A percentile compares a stretch with the other conserved stretches of the same genome.
These are phyloP conservation scores for Pherbina coryleti DNA, from an alignment of 2,888 invertebrate genomes.

Conservation along the genomic window DNA sequence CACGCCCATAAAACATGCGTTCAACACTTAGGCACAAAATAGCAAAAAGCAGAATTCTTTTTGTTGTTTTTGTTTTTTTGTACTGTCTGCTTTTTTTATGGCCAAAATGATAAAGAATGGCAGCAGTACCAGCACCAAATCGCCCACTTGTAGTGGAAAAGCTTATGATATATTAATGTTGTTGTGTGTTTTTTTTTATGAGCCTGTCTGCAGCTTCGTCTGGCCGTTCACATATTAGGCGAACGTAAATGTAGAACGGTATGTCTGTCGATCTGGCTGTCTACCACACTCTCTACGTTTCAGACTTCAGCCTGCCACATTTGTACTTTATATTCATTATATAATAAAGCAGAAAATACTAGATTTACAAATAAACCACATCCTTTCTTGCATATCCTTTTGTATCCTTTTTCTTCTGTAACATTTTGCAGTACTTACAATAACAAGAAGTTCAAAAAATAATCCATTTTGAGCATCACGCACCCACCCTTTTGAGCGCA, in stretches of 20 bases:
- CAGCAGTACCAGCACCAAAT: conserved; percentile 22
- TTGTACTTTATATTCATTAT: conserved; percentile 29
- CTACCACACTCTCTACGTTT: not conserved
- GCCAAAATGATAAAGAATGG: conserved; percentile 40
- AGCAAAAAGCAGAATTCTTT: not conserved
- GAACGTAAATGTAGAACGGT: too few relatives aligned
- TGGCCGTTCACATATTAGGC: too few relatives aligned
- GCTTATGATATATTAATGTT: conserved; percentile 42
- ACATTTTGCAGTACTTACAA: not conserved
- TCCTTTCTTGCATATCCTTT: conserved; percentile 16
- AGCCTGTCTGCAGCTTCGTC: not conserved
- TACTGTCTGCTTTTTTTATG: not conserved
- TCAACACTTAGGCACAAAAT: not conserved
- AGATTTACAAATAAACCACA: conserved; percentile 35
- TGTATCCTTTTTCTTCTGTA: not conserved
- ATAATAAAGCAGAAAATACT: conserved; percentile 27
- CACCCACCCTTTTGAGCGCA: not conserved
- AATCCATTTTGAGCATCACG: not conserved
- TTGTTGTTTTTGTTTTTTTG: not conserved
- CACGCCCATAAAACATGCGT: conserved; percentile 16
- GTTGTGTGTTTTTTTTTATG: conserved; percentile 11
- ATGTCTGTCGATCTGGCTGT: not conserved
- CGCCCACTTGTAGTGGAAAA: conserved; percentile 32
- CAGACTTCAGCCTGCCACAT: not conserved
- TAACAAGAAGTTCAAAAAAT: not conserved